A percentile compares a stretch with the other conserved stretches of the same genome.
These are phyloP conservation scores for Corapipo altera DNA, from an alignment of 2,113 vertebrate species.

Conservation along the genomic window DNA sequence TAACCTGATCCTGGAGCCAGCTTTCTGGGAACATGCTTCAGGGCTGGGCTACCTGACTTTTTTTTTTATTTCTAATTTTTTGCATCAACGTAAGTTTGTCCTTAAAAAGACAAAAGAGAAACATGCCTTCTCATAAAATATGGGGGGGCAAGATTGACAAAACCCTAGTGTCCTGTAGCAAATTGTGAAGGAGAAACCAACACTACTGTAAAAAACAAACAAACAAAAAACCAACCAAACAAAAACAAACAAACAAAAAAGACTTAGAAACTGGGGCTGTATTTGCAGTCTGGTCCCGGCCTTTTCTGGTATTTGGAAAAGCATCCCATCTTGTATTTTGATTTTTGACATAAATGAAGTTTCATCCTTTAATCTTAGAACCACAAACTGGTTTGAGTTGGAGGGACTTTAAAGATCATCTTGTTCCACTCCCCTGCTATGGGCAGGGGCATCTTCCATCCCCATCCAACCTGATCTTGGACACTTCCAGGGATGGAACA, in stretches of 20 bases:
- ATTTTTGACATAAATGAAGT: neutral
- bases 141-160: neutral
- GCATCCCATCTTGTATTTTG: fast-evolving
- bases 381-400: neutral
- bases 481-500: neutral
- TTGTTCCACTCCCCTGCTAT: no score
- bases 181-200: neutral
- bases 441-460: neutral
- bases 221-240: no score
- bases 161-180: neutral
- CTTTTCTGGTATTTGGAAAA: neutral
- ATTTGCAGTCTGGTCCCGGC: neutral
- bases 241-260: no score
- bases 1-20: neutral
- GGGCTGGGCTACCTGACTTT: neutral
- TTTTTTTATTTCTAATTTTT: neutral
- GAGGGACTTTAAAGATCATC: neutral
- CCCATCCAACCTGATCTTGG: neutral
- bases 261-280: neutral
- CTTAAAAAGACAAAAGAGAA: neutral
- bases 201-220: fast-evolving
- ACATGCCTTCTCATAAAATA: neutral
- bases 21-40: neutral
- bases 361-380: neutral
- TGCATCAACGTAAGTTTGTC: neutral